Base-by-base conservation (phyloP, 2,113 vertebrate genomes). In the Paradoxurus hermaphroditus region DNA sequence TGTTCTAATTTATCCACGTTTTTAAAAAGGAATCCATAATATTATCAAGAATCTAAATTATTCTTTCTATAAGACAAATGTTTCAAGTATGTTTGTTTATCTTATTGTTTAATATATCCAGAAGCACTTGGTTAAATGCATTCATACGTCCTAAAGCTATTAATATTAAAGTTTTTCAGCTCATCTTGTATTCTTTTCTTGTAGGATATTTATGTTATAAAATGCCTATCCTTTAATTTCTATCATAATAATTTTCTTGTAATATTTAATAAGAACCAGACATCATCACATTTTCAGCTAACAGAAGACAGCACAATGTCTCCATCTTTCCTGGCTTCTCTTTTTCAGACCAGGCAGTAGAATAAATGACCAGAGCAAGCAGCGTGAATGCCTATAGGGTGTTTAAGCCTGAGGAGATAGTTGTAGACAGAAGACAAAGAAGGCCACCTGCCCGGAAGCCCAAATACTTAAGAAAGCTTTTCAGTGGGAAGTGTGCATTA, bases 61-160 rank as follows among this genome's bases (percentile, higher is more conserved):
- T 49, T 51, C 29, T 92, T 84, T 86, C 59, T 84, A 0, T 91
- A 39, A 85, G n/a, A 72, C 15, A 78, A 34, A 68, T 86, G 21
- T 92, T 85, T 92, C 29, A 65, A 93, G 39, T 41, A 51, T 53
- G 34, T 79, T 83, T 90, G 46, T 65, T 44, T 89, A 29, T 78
- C 53, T 83, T 91, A 75, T 77, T 92, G 51, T 82, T 59, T 51
- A 56, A 63, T 27, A 5, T 81, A 70, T 84, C 41, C 68, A 87
- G 91, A 89, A 95, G 34, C 63, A 75, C 46, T 86, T 70, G 88
- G 29, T 96, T 96, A 93, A 82, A 51, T 96, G 27, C 39, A 91
- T 67, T 86, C 34, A 23, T 83, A 31, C 95, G 39, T 87, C 90
- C 77, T 79, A 72, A 79, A 90, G 2, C 34, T 91, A 11, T 67